phyloP scores from a whole-genome alignment of 1,140 invertebrate genomes.

The Potamilus streckersoni region DNA sequence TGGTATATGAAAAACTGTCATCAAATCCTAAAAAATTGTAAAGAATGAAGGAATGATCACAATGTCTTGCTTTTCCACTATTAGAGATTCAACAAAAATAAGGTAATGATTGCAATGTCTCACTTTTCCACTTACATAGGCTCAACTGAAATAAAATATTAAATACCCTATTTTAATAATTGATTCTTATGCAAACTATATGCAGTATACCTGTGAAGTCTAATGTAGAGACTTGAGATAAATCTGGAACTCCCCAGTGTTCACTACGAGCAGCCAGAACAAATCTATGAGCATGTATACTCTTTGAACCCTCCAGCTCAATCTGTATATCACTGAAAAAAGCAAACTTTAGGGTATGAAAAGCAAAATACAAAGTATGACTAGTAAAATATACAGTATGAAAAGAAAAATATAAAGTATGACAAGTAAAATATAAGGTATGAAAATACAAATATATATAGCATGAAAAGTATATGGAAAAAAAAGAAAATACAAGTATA shows the following conservation, averaged over 20 bases:
- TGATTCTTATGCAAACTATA: background rate
- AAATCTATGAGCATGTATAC: conserved; percentile 88
- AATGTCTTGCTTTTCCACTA: too few relatives aligned
- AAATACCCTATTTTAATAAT: too few relatives aligned
- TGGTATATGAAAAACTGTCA: too few relatives aligned
- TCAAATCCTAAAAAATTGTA: too few relatives aligned
- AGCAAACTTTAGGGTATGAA: background rate
- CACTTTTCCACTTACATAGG: too few relatives aligned
- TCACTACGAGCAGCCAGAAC: conserved; percentile 88
- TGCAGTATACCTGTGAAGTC: conserved; percentile 72
- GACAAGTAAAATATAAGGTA: background rate
- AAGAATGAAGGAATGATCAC: too few relatives aligned
- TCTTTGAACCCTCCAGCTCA: conserved; percentile 75
- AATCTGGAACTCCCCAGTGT: conserved; percentile 80
- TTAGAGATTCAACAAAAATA: too few relatives aligned
- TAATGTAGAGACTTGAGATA: conserved; percentile 76
- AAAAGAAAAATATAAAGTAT: background rate
- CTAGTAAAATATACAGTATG: background rate
- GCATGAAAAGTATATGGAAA: too few relatives aligned
- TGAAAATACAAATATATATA: background rate
- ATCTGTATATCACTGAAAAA: conserved; percentile 70
- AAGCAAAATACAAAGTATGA: background rate
- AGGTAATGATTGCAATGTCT: too few relatives aligned
- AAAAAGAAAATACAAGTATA: conserved; percentile 5
- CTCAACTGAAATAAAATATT: too few relatives aligned